A percentile compares a stretch with the other conserved stretches of the same genome.
Conservation (phyloP, 2,113 vertebrate species). For the Dolichallabes microphthalmus region DNA sequence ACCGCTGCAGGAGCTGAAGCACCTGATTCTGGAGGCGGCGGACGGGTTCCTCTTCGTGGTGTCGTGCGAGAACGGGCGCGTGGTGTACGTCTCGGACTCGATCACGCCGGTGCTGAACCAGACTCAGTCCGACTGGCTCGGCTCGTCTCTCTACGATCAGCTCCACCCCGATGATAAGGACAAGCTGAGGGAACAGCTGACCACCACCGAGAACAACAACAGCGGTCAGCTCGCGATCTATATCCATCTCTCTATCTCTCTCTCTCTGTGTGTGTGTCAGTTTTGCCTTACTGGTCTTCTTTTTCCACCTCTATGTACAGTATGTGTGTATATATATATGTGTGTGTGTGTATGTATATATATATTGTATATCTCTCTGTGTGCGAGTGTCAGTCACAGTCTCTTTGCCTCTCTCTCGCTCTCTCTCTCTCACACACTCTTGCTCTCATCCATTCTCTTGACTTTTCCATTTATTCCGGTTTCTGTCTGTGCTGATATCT, state of each 20-base stretch:
- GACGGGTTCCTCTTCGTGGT: slow-evolving; percentile 97
- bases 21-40: slow-evolving; percentile 92
- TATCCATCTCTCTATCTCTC: neutral
- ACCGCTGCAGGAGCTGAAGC: slow-evolving; percentile 85
- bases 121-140: slow-evolving; percentile 89
- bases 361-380: no score
- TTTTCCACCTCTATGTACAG: no score
- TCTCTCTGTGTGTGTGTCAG: neutral
- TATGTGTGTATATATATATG: no score
- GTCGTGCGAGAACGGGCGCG: slow-evolving; percentile 89
- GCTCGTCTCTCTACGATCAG: slow-evolving; percentile 91
- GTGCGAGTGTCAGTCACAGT: no score
- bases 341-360: no score
- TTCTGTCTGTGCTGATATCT: neutral
- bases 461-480: neutral
- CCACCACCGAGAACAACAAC: slow-evolving; percentile 86
- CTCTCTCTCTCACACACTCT: neutral
- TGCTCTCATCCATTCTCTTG: neutral
- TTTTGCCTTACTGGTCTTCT: no score
- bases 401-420: neutral
- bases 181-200: slow-evolving; percentile 94
- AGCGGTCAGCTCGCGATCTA: slow-evolving; percentile 71
- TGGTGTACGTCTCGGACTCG: slow-evolving; percentile 93
- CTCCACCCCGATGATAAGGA: slow-evolving; percentile 93
- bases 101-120: slow-evolving; percentile 94